Evolutionary conservation across 2,113 vertebrate genomes (phyloP).

Genomic region (Pedionomus torquatus): DNA sequence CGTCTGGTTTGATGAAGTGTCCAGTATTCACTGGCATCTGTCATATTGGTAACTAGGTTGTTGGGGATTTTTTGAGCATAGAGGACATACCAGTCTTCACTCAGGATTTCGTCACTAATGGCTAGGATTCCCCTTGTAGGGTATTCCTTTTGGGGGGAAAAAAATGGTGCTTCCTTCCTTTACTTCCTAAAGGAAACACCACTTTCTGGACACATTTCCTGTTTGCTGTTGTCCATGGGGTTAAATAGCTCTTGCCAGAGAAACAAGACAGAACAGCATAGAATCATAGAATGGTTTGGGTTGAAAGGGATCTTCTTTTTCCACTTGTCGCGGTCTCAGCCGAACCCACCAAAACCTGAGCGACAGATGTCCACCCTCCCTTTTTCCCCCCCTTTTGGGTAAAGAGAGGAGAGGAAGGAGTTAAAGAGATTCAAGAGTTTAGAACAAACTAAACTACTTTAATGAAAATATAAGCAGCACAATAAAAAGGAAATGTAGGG

Average conservation of each 20-base stretch:
- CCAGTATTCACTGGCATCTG: background rate
- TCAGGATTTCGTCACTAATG: background rate
- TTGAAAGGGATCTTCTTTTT: background rate
- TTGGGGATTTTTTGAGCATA: background rate
- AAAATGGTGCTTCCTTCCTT: background rate
- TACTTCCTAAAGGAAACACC: too few species aligned
- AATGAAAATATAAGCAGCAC: too few species aligned
- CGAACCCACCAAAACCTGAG: too few species aligned
- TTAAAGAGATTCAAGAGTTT: too few species aligned
- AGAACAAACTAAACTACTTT: too few species aligned
- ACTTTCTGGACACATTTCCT: background rate
- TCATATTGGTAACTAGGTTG: background rate
- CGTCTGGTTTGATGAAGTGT: background rate
- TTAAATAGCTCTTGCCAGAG: background rate
- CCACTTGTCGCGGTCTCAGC: too few species aligned
- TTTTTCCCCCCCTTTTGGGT: too few species aligned
- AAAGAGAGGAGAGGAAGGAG: too few species aligned
- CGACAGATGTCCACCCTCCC: too few species aligned
- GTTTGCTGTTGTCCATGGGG: background rate
- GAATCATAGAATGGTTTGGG: too few species aligned
- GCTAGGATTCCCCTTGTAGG: background rate
- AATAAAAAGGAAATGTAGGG: too few species aligned
- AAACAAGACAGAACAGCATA: background rate
- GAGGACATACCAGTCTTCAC: background rate
- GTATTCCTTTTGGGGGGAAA: fast-evolving